Percentiles rank a stretch among this genome's conserved stretches.
These are phyloP conservation scores for Tinamus guttatus DNA, from an alignment of 2,113 vertebrate species.

Conservation along the genomic window DNA sequence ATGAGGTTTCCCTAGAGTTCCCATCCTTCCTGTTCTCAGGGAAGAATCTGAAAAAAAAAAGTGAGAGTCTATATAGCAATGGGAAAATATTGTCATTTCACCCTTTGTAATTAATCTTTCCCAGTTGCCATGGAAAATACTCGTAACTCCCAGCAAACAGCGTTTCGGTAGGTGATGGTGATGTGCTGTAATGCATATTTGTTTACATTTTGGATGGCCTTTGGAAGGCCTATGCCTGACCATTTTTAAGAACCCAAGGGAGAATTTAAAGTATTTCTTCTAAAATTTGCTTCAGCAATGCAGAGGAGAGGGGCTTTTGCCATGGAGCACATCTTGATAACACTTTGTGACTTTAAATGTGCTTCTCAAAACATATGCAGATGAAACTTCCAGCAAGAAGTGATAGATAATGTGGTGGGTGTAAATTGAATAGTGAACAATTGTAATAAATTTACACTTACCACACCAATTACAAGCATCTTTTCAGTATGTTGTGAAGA, in stretches of 20 bases:
- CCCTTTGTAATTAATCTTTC: constrained; percentile 11
- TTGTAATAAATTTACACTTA: not conserved
- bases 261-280: constrained; percentile 44
- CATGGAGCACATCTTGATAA: not conserved
- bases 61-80: not conserved
- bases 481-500: not conserved
- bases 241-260: constrained; percentile 19
- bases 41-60: constrained; percentile 4
- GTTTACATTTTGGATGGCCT: constrained; percentile 10
- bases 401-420: not conserved
- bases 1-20: not conserved
- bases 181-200: not conserved
- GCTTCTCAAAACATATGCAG: not conserved
- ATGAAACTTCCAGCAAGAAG: not conserved
- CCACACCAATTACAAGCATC: not conserved
- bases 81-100: not conserved
- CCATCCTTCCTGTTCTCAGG: not conserved
- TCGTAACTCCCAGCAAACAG: not conserved
- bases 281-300: not conserved
- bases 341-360: constrained; percentile 3
- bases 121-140: not conserved
- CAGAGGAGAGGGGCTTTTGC: not conserved
- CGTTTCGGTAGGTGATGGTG: not conserved
- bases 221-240: not conserved
- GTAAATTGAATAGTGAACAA: constrained; percentile 44